These are phyloP conservation scores for Otolemur garnettii DNA, from an alignment of 2,113 vertebrate species.

Conservation along the genomic window DNA sequence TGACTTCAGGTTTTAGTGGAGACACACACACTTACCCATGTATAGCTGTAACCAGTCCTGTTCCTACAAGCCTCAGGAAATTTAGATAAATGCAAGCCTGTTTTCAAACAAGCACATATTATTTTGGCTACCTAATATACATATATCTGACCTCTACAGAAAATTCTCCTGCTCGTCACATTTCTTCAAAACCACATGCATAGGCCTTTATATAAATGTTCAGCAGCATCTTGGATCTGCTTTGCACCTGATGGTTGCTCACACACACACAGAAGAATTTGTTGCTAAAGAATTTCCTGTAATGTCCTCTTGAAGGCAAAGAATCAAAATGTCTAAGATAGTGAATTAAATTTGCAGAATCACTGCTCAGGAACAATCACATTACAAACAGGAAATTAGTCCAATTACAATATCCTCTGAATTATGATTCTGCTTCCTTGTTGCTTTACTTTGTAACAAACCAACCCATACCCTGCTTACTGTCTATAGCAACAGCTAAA, in stretches of 20 bases:
- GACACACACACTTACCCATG: not conserved
- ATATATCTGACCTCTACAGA: not conserved
- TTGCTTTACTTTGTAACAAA: conserved; percentile 45
- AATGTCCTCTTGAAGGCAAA: conserved; percentile 35
- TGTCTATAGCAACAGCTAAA: not conserved
- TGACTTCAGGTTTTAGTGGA: not conserved
- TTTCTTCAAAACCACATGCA: conserved; percentile 1
- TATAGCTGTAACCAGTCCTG: not conserved
- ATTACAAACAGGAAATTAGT: conserved; percentile 87
- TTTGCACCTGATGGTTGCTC: not conserved
- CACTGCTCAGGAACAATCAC: conserved; percentile 71
- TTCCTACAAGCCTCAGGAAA: not conserved
- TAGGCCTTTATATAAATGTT: not conserved
- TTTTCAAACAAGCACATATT: not conserved
- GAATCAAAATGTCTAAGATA: conserved; percentile 68
- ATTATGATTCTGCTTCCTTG: conserved; percentile 76
- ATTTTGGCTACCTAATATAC: not conserved
- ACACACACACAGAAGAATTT: not conserved
- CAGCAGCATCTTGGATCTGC: not conserved
- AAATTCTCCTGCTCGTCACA: not conserved
- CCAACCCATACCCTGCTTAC: not conserved
- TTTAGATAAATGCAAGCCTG: not conserved
- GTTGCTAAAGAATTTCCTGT: conserved; percentile 45
- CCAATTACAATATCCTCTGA: conserved; percentile 85
- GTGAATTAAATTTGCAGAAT: conserved; percentile 75